Conservation (phyloP, 2,888 invertebrate genomes). For the Metalampra italica region DNA sequence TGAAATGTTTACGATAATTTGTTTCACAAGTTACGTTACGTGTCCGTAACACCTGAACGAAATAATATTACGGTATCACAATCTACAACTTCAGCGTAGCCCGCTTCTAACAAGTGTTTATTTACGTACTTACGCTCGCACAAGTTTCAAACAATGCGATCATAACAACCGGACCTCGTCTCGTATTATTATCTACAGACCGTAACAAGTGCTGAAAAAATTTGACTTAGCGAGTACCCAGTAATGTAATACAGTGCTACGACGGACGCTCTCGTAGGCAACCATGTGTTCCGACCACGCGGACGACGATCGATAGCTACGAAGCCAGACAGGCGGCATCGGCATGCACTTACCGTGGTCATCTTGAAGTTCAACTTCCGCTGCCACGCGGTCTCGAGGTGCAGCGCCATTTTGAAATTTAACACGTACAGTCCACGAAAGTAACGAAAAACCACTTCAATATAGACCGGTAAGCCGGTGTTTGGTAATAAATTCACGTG, state of each 20-base stretch:
- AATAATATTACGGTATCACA: slow-evolving; percentile 12
- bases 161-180: slow-evolving; percentile 26
- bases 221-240: too few species aligned
- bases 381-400: slow-evolving; percentile 74
- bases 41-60: slow-evolving; percentile 6
- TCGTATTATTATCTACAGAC: slow-evolving; percentile 25
- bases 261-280: slow-evolving; percentile 38
- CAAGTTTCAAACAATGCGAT: slow-evolving; percentile 27
- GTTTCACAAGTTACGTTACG: too few species aligned
- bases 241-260: slow-evolving; percentile 38
- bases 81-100: slow-evolving; percentile 25
- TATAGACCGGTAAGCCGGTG: slow-evolving; percentile 55
- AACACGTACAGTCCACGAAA: slow-evolving; percentile 35
- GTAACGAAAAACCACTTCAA: slow-evolving; percentile 55
- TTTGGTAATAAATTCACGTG: slow-evolving; percentile 62
- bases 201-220: not conserved
- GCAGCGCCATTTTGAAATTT: slow-evolving; percentile 59
- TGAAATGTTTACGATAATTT: too few species aligned
- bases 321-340: slow-evolving; percentile 28
- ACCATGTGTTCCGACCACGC: slow-evolving; percentile 72
- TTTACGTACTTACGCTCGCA: slow-evolving; percentile 49
- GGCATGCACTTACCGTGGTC: slow-evolving; percentile 75
- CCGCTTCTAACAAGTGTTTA: slow-evolving; percentile 65
- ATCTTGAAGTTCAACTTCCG: slow-evolving; percentile 76
- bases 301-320: slow-evolving; percentile 61